A percentile compares a stretch with the other conserved stretches of the same genome.
Conservation (phyloP, 2,888 invertebrate species). For the Mechanitis messenoides region DNA sequence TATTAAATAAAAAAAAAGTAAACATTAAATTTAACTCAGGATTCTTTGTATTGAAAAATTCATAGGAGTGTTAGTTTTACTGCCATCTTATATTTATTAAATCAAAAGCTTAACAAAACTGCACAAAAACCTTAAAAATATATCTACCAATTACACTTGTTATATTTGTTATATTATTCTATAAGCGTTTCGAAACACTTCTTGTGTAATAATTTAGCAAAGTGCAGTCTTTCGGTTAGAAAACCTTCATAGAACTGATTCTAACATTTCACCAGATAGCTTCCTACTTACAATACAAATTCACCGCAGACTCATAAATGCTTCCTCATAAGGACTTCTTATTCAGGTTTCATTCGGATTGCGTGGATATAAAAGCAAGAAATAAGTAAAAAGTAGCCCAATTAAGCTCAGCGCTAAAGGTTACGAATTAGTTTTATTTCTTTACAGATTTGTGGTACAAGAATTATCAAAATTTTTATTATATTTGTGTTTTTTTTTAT, state of each 20-base stretch:
- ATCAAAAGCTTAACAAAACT: constrained; percentile 5
- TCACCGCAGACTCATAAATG: neutral
- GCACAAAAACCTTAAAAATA: constrained; percentile 3
- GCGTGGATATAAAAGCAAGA: constrained; percentile 19
- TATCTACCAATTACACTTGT: neutral
- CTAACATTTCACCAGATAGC: too few species aligned
- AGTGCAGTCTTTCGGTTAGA: constrained; percentile 4
- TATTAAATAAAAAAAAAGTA: neutral
- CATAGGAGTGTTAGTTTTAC: neutral
- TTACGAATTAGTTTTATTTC: constrained; percentile 35
- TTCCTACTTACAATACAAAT: neutral
- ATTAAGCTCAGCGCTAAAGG: constrained; percentile 31
- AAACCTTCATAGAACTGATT: neutral
- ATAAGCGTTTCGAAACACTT: constrained; percentile 4
- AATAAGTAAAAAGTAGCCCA: constrained; percentile 27
- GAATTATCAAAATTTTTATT: constrained; percentile 35
- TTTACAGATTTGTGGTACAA: constrained; percentile 36
- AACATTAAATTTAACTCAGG: neutral
- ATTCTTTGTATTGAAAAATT: neutral
- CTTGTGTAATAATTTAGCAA: neutral
- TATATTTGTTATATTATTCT: constrained; percentile 1
- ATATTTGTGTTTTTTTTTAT: constrained; percentile 28
- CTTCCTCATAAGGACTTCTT: neutral
- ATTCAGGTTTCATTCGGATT: constrained; percentile 11
- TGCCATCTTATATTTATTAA: constrained; percentile 4